Conservation (phyloP, 2,797 vertebrate genomes). For the Onychomys arenicola region DNA sequence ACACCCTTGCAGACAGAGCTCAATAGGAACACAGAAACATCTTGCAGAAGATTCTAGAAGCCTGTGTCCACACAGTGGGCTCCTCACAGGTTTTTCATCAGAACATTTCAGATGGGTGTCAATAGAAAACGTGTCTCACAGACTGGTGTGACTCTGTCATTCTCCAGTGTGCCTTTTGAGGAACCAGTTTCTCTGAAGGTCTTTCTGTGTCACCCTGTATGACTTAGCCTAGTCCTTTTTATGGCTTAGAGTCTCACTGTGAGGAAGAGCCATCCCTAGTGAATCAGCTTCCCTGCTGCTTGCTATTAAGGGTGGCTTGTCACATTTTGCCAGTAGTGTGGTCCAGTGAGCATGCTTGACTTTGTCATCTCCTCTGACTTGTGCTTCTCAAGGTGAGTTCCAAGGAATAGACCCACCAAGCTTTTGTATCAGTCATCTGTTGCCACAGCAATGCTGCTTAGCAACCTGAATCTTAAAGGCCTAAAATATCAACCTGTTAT, state of each 20-base stretch:
- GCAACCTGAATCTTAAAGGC: not conserved
- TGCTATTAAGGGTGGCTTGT: not conserved
- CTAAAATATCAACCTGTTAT: not conserved
- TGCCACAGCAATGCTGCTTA: not conserved
- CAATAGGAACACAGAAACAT: not conserved
- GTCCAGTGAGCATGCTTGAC: accelerated
- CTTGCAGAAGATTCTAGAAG: not conserved
- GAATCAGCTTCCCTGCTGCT: not conserved
- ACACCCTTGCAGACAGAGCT: not conserved
- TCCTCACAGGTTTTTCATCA: not conserved
- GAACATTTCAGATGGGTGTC: not conserved
- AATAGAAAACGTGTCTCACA: not conserved
- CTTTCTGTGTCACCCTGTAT: not conserved
- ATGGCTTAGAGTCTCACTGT: not conserved
- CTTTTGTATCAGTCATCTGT: not conserved
- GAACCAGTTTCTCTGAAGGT: not conserved
- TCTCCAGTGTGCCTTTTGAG: not conserved
- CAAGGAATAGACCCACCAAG: not conserved
- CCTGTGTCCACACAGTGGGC: accelerated
- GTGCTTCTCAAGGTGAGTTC: not conserved
- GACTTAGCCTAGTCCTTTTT: not conserved
- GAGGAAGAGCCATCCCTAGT: not conserved
- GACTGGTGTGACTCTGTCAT: not conserved
- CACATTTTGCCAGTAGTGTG: accelerated
- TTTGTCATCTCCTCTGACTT: not conserved